Conservation (phyloP, 2,888 invertebrate species). For the Caenorhabditis sp. region DNA sequence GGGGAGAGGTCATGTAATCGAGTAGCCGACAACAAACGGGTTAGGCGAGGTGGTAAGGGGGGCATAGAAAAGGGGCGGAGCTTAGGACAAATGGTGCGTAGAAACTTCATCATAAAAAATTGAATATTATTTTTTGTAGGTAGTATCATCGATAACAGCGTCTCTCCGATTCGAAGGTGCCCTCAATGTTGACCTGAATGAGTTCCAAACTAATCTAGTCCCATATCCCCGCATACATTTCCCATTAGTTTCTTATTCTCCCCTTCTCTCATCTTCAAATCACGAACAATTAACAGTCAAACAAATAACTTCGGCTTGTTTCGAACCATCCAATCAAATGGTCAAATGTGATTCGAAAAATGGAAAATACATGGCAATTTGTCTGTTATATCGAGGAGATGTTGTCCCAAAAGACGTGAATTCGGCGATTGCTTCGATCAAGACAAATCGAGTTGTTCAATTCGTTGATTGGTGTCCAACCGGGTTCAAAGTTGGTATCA, state of each 20-base stretch:
- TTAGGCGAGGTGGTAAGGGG: too few species aligned
- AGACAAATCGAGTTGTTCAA: constrained; percentile 83
- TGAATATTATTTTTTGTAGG: constrained; percentile 75
- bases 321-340: constrained; percentile 87
- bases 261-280: constrained; percentile 63
- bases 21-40: too few species aligned
- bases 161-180: constrained; percentile 89
- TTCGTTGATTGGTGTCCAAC: constrained; percentile 80
- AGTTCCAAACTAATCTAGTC: constrained; percentile 78
- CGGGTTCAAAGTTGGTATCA: constrained; percentile 71
- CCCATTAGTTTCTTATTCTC: constrained; percentile 78
- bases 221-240: constrained; percentile 93
- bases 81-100: background rate
- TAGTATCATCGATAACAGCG: constrained; percentile 86
- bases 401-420: constrained; percentile 92
- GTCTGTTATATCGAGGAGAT: constrained; percentile 79
- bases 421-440: constrained; percentile 91
- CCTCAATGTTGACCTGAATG: constrained; percentile 85
- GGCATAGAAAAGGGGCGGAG: too few species aligned
- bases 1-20: too few species aligned
- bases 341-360: constrained; percentile 83
- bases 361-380: constrained; percentile 74
- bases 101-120: constrained; percentile 3
- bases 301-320: constrained; percentile 92
- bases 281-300: constrained; percentile 62